Conservation (phyloP, 2,888 invertebrate species). For the Amphipoea lucens region DNA sequence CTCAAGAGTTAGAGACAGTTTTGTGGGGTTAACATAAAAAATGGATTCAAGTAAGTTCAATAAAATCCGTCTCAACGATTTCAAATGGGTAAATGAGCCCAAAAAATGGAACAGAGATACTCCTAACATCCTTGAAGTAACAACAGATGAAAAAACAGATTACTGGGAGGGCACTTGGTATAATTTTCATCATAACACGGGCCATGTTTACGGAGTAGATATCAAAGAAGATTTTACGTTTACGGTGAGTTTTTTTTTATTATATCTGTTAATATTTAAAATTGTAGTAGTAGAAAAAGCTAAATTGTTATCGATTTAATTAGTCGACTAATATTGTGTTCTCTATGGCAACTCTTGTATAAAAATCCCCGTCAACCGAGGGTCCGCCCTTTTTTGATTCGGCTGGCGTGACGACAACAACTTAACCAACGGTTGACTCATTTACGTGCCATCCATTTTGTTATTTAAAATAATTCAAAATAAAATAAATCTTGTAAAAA, state of each 20-base stretch:
- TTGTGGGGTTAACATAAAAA: background rate
- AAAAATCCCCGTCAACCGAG: no score
- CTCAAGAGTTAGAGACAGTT: slow-evolving; percentile 6
- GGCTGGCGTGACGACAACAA: no score
- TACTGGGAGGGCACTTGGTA: slow-evolving; percentile 85
- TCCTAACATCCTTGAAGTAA: slow-evolving; percentile 70
- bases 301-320: no score
- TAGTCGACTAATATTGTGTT: no score
- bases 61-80: slow-evolving; percentile 64
- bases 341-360: no score
- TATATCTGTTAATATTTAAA: no score
- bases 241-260: slow-evolving; percentile 70
- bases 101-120: slow-evolving; percentile 70
- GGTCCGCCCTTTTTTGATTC: no score
- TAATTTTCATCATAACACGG: slow-evolving; percentile 77
- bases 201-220: slow-evolving; percentile 79
- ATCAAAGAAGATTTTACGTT: slow-evolving; percentile 79
- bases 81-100: slow-evolving; percentile 83
- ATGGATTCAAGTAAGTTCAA: slow-evolving; percentile 57
- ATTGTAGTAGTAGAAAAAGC: no score
- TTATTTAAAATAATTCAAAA: no score
- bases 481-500: no score
- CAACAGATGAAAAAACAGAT: slow-evolving; percentile 80
- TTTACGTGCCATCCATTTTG: no score
- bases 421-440: no score